Percentiles rank a stretch among this genome's conserved stretches.
phyloP scores from a whole-genome alignment of 2,113 vertebrate genomes.

The Indicator maculatus region DNA sequence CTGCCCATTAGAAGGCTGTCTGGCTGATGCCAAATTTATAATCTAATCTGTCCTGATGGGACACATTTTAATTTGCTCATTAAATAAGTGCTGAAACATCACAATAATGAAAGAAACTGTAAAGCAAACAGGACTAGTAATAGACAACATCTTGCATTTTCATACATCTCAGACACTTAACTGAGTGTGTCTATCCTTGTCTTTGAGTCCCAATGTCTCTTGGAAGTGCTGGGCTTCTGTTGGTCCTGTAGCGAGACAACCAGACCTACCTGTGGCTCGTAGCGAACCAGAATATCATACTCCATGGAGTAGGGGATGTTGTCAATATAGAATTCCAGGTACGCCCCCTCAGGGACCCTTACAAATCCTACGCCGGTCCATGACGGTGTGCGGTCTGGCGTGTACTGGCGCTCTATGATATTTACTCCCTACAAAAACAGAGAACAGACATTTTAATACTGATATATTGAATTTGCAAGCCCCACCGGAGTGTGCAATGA shows the following conservation, averaged over 20 bases:
- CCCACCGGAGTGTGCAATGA: rapidly evolving
- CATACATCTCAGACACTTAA: not conserved
- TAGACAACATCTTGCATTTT: not conserved
- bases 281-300: conserved; percentile 92
- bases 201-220: not conserved
- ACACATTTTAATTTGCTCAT: not conserved
- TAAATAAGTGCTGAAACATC: not conserved
- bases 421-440: conserved; percentile 80
- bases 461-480: not conserved
- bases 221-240: not conserved
- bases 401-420: conserved; percentile 83
- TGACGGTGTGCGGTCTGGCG: conserved; percentile 86
- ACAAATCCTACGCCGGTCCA: conserved; percentile 96
- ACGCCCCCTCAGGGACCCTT: conserved; percentile 90
- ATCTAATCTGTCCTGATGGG: not conserved
- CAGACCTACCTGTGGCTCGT: conserved; percentile 90
- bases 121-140: not conserved
- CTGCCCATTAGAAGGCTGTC: not conserved
- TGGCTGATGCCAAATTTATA: not conserved
- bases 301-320: conserved; percentile 96
- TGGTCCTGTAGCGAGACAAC: not conserved
- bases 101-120: not conserved
- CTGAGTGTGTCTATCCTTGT: not conserved
- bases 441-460: not conserved
- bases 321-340: conserved; percentile 90